These are phyloP conservation scores for Scylla paramamosain DNA, from an alignment of 1,140 invertebrate species.

Conservation along the genomic window DNA sequence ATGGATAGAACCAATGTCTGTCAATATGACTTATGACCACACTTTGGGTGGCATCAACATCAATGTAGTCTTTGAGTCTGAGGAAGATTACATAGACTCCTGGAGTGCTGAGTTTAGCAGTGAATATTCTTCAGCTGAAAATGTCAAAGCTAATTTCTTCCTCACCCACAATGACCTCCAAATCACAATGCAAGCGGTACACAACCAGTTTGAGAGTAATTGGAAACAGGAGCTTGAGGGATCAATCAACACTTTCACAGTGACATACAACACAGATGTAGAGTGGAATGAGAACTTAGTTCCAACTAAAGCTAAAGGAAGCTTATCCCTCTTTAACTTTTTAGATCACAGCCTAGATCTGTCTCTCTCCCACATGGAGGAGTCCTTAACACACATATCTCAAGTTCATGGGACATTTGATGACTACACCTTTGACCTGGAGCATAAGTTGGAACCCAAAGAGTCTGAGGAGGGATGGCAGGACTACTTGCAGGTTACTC, in stretches of 20 bases:
- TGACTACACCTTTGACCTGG: conserved; percentile 32
- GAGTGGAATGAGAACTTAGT: conserved; percentile 39
- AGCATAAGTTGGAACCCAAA: background rate
- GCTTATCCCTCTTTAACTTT: conserved; percentile 31
- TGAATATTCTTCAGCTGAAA: conserved; percentile 26
- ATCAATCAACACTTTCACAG: conserved; percentile 51
- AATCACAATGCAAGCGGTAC: background rate
- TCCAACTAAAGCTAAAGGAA: conserved; percentile 14
- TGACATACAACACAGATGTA: conserved; percentile 14
- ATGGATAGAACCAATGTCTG: conserved; percentile 45
- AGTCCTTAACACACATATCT: background rate
- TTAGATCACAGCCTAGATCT: conserved; percentile 44
- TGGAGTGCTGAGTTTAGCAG: conserved; percentile 46
- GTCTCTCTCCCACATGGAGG: conserved; percentile 5
- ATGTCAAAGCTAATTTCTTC: conserved; percentile 42
- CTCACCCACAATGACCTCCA: conserved; percentile 35
- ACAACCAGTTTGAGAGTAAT: conserved; percentile 17
- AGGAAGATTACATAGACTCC: conserved; percentile 28
- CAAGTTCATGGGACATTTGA: background rate
- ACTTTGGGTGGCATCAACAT: background rate
- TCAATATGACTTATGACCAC: conserved; percentile 48
- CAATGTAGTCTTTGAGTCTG: conserved; percentile 34
- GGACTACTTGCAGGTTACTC: background rate
- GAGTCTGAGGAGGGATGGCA: background rate
- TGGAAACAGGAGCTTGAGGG: conserved; percentile 41